Base-by-base conservation (phyloP, 2,113 vertebrate genomes). In the Sceloporus undulatus region DNA sequence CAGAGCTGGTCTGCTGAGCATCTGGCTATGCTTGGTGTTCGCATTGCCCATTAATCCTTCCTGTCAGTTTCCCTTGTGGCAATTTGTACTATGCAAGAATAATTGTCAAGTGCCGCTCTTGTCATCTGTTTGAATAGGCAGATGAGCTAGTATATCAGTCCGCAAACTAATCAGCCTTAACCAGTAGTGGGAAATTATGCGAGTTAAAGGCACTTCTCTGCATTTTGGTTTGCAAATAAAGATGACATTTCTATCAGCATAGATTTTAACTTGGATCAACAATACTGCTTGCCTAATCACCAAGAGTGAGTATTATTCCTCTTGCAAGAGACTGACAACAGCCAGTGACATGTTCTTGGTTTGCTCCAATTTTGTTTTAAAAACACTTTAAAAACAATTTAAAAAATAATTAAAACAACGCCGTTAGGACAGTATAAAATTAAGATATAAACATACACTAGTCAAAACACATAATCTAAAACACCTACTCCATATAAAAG, bases 11-110 rank as follows among this genome's bases (percentile, higher is more conserved):
- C 27, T 29, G 70, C 82, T 0, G 48, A 48, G 48, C 48, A 48
- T 5, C 48, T 48, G 48, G 54, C 84, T 73, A 21, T 74, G 34
- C 25, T 71, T 18, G 7, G 38, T 42, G n/a, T 78, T 40, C 56
- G 0, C 74, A 14, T 7, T 87, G 78, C 34, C 62, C 79, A 52
- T 87, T 70, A 52, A 0, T 56, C 66, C 84, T 23, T 71, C 42
- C 9, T 71, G 52, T 59, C 84, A 80, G 74, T 86, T 83, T 87
- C 52, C 80, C 21, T 91, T 34, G 74, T 48, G 59, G 2, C 18
- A 83, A 18, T 4, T 68, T 14, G 0, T 11, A 0, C 5, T 88
- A 74, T 66, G 14, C 68, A 91, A 76, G 73, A 75, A 62, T 59
- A 62, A 25, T 10, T 74, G 4, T 10, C 54, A 52, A 75, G 70